Base-by-base conservation (phyloP, 2,113 vertebrate species). In the Megaceryle maxima region DNA sequence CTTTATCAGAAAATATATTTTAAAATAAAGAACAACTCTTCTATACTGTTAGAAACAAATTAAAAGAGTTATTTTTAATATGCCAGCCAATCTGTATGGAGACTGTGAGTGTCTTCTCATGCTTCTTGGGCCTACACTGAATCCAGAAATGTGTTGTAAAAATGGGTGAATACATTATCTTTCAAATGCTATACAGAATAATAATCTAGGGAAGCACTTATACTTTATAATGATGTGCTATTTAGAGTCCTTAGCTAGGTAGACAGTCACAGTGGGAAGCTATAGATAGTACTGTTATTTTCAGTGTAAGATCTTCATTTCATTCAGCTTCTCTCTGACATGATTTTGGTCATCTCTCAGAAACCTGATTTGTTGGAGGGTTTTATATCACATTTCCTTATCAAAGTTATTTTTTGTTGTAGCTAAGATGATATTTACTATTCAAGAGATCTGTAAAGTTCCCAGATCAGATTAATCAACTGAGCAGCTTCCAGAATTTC, bases 391-490 rank as follows among this genome's bases (percentile, higher is more conserved):
- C 7, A 13, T 66, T 94, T 85, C 66, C 15, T 53, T 84, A 87
- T 39, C 60, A n/a, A 77, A 78, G 28, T 24, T 86, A 11, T 33
- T 24, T 50, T 70, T 88, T 86, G 51, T 85, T 76, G 59, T 28
- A 68, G 35, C 26, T 77, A 73, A 90, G 35, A 66, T 73, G 13
- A 39, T 93, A 79, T 94, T 96, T 96, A 80, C 77, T 87, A 87
- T 92, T 89, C 51, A 84, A 92, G 74, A 80, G 66, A 44, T 67
- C 86, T 74, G 63, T 85, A 92, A 91, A 91, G 79, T 87, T 93
- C 69, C 48, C 50, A 82, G 85, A 87, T 84, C 48, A 88, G 80
- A 93, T 94, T 96, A 96, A 96, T 92, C 66, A 92, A 48, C 66
- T 44, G 50, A 66, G 55, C 48, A 82, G 48, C 50, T 95, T 69